These are phyloP conservation scores for Palythoa grandis DNA, from an alignment of 92 coral and sea anemone species.

Conservation along the genomic window DNA sequence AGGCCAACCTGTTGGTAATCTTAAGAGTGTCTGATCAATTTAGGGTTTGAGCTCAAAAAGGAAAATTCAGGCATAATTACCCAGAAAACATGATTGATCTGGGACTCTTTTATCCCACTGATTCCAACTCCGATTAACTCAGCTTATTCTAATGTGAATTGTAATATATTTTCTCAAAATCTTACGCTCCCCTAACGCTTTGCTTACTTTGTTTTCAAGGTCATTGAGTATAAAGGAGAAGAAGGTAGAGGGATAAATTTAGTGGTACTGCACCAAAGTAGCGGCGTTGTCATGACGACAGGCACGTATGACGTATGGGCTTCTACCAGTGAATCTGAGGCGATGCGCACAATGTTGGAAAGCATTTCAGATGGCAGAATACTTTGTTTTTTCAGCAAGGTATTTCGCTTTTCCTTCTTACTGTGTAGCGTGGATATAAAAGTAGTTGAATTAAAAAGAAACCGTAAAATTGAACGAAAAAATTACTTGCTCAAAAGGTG, in stretches of 20 bases:
- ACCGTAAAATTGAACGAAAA: no score
- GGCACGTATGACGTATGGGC: conserved; percentile 44
- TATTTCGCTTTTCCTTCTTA: not conserved
- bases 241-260: conserved; percentile 36
- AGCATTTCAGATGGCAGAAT: conserved; percentile 34
- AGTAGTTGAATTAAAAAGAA: not conserved
- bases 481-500: no score
- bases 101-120: no score
- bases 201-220: not conserved
- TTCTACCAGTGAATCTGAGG: conserved; percentile 36
- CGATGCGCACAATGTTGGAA: conserved; percentile 24
- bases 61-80: no score
- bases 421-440: not conserved
- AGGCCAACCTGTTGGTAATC: no score
- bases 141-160: no score
- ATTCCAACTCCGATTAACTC: no score
- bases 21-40: no score
- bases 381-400: conserved; percentile 37
- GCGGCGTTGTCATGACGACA: conserved; percentile 36
- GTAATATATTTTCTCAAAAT: not conserved
- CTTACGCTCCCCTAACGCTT: no score
- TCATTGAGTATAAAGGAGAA: conserved; percentile 20
- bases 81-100: no score
- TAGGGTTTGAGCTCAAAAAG: no score
- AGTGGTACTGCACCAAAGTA: conserved; percentile 32